Conservation (phyloP, 1,140 invertebrate species). For the Aphaenogaster floridana region DNA sequence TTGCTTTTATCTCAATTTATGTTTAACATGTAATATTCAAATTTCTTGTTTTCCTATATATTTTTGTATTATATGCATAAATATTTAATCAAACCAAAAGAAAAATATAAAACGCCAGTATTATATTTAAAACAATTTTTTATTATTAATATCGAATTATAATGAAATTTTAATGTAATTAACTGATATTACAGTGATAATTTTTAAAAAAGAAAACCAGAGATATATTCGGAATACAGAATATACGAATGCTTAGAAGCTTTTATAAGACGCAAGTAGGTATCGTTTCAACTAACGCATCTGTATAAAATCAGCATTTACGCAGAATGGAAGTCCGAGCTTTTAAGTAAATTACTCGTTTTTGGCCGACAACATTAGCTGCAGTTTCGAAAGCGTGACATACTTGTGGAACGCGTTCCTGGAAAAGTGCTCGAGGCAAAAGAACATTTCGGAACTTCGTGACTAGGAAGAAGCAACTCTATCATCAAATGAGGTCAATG, state of each 20-base stretch:
- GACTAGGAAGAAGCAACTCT: conserved; percentile 23
- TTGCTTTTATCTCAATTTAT: background rate
- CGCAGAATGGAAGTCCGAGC: background rate
- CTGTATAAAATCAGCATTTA: conserved; percentile 40
- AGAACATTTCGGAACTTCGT: conserved; percentile 46
- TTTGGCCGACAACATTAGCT: conserved; percentile 7
- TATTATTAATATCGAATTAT: background rate
- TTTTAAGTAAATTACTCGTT: conserved; percentile 48
- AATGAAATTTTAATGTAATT: conserved; percentile 13
- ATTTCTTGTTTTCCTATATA: background rate
- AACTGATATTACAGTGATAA: background rate
- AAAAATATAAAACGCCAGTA: background rate
- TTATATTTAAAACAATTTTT: background rate
- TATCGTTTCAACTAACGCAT: background rate
- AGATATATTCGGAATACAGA: background rate
- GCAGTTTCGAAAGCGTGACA: conserved; percentile 42
- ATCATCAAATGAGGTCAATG: conserved; percentile 35
- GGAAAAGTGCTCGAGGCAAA: conserved; percentile 34
- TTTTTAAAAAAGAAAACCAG: background rate
- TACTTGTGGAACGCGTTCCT: conserved; percentile 34
- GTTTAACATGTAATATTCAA: background rate
- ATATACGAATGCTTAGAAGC: background rate
- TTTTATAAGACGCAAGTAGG: background rate
- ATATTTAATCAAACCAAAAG: background rate
- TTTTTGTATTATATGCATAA: background rate